Evolutionary conservation across 2,113 vertebrate genomes (phyloP).

Genomic region (Chionomys nivalis): DNA sequence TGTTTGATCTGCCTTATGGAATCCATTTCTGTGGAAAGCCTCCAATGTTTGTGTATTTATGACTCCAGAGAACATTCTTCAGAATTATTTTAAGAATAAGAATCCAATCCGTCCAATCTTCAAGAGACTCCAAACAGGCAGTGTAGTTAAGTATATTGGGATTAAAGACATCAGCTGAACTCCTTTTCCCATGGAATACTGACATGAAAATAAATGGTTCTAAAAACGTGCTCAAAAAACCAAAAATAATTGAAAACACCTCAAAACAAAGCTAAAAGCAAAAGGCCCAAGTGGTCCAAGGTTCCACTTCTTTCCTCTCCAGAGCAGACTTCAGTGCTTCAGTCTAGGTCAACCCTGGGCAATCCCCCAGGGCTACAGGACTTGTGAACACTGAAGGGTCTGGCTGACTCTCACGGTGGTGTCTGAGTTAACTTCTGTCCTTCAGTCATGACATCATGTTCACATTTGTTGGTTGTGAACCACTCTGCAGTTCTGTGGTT

Average conservation of each 20-base stretch:
- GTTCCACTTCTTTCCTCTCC: not conserved
- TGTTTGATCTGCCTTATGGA: not conserved
- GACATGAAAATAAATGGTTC: not conserved
- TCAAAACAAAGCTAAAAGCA: not conserved
- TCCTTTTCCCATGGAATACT: not conserved
- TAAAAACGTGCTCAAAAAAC: not conserved
- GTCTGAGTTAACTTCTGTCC: not conserved
- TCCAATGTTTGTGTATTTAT: not conserved
- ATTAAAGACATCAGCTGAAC: not conserved
- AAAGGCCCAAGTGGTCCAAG: not conserved
- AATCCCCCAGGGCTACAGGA: not conserved
- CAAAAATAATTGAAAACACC: not conserved
- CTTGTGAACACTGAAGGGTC: not conserved
- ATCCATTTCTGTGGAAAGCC: not conserved
- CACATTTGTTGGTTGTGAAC: not conserved
- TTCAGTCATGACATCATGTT: not conserved
- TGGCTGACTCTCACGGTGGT: not conserved
- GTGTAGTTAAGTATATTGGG: not conserved
- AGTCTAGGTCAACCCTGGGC: not conserved
- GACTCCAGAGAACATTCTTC: not conserved
- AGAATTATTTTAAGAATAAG: not conserved
- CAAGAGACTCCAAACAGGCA: not conserved
- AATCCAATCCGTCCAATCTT: not conserved
- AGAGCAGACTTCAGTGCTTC: not conserved
- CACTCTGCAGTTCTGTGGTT: not conserved